These are phyloP conservation scores for Gallinago solitaria DNA, from an alignment of 2,797 vertebrate species.

Conservation along the genomic window DNA sequence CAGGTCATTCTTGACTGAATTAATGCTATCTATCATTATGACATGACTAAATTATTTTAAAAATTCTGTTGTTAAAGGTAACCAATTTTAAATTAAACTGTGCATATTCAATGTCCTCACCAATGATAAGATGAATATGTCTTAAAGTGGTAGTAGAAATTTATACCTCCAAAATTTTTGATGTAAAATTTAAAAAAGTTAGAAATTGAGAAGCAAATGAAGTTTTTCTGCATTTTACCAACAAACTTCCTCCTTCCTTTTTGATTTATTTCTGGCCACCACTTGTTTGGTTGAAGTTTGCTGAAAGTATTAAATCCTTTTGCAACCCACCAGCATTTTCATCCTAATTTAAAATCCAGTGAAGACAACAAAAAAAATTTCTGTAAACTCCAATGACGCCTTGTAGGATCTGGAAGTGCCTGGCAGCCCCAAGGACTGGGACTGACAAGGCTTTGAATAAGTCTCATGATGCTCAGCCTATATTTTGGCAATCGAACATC, in stretches of 20 bases:
- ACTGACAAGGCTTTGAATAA: not conserved
- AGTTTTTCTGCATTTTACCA: not conserved
- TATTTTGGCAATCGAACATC: not conserved
- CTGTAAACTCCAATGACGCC: not conserved
- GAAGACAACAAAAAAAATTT: not conserved
- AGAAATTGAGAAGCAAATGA: not conserved
- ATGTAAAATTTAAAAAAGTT: not conserved
- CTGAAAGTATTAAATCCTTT: not conserved
- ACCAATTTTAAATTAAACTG: conserved; percentile 47
- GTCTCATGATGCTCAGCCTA: not conserved
- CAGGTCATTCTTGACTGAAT: conserved; percentile 37
- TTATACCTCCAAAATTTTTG: not conserved
- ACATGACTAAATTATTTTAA: conserved; percentile 47
- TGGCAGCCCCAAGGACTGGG: not conserved
- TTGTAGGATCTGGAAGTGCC: not conserved
- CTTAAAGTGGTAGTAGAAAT: not conserved
- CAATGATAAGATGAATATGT: not conserved
- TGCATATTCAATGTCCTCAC: not conserved
- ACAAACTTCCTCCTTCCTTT: not conserved
- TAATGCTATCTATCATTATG: conserved; percentile 57
- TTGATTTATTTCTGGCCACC: not conserved
- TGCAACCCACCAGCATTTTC: not conserved
- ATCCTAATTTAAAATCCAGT: not conserved
- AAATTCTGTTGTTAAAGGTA: conserved; percentile 36
- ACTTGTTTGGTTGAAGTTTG: not conserved